phyloP scores from a whole-genome alignment of 2,888 invertebrate genomes.

The Diarsia brunnea region DNA sequence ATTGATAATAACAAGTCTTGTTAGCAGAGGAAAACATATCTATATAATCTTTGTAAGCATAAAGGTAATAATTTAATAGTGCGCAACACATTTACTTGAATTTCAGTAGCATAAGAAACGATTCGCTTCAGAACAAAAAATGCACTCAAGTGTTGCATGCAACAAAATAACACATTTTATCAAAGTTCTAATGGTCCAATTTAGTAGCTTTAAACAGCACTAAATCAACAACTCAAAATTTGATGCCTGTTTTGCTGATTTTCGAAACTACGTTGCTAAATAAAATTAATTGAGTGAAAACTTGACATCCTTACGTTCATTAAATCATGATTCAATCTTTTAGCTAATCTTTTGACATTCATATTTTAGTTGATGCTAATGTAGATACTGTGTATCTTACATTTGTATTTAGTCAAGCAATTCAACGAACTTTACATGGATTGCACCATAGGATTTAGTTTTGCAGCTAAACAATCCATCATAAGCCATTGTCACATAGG shows the following conservation, averaged over 20 bases:
- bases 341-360: constrained; percentile 52
- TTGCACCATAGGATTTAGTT: constrained; percentile 51
- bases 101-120: constrained; percentile 17
- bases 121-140: constrained; percentile 44
- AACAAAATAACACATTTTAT: constrained; percentile 43
- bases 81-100: constrained; percentile 34
- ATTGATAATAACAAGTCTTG: constrained; percentile 7
- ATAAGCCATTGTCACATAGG: constrained; percentile 65
- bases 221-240: constrained; percentile 18
- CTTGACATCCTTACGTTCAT: constrained; percentile 43
- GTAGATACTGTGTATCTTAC: constrained; percentile 44
- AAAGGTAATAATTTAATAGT: constrained; percentile 22
- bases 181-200: constrained; percentile 22
- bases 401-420: constrained; percentile 38
- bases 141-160: constrained; percentile 35
- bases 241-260: constrained; percentile 11
- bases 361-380: constrained; percentile 23
- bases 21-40: constrained; percentile 2
- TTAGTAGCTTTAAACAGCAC: constrained; percentile 1
- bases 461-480: constrained; percentile 57
- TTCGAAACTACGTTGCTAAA: constrained; percentile 43
- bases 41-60: constrained; percentile 4
- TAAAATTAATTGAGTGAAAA: constrained; percentile 48
- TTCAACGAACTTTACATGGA: constrained; percentile 31
- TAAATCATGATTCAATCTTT: constrained; percentile 39